Base-by-base conservation (phyloP, 2,113 vertebrate genomes). In the Echinops telfairi region DNA sequence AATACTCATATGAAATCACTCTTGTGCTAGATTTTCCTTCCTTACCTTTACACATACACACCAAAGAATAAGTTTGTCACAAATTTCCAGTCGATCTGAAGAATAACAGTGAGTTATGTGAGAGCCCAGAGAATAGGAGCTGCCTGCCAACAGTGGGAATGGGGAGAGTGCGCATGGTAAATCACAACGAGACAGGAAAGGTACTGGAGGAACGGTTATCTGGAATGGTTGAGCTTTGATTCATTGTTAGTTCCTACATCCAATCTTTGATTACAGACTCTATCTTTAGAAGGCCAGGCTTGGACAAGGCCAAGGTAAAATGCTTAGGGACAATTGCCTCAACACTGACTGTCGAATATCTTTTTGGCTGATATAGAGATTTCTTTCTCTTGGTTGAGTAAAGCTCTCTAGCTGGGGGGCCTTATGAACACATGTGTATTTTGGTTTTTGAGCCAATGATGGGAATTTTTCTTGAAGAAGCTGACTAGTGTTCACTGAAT, bases 211-310 rank as follows among this genome's bases (percentile, higher is more conserved):
- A 43, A 29, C 1, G 1, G 33, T 38, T 62, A 53, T 36, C 64
- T 86, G n/a, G 31, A 6, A 22, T 58, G 1, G 6, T 3, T 7
- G 0, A 5, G 1, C 58, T 94, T 60, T 88, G 70, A 91, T 78
- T 60, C 53, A 85, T 16, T 43, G 58, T 15, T 82, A 75, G 31
- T 33, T 76, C 22, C 10, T 33, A 75, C 1, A 16, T 36, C 36
- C 38, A 23, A 0, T 53, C 71, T 91, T 94, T 92, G 70, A 75
- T 81, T 83, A 85, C 62, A 78, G 75, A 23, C 38, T 64, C 43
- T 38, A 20, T 88, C 86, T 90, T 92, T 29, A 75, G 38, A 91
- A 95, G 83, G 86, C 71, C 88, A 96, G 16, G 78, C 77, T 12
- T 89, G 33, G 73, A 93, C 79, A 89, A 93, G 80, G 77, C n/a